A percentile compares a stretch with the other conserved stretches of the same genome.
Conservation (phyloP, 2,113 vertebrate genomes). For the Bettongia penicillata region DNA sequence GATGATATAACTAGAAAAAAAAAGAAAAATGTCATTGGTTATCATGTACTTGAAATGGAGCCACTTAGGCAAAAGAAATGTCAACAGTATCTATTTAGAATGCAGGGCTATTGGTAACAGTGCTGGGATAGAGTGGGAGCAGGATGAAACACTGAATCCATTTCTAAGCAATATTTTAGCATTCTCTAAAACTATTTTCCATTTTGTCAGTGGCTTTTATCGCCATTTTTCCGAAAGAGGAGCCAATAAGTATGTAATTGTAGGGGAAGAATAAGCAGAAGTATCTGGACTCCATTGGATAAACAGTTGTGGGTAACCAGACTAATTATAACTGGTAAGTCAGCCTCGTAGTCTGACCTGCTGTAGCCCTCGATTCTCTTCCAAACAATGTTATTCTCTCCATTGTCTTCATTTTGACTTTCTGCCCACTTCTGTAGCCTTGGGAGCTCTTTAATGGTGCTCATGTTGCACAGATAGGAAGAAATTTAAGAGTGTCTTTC, state of each 20-base stretch:
- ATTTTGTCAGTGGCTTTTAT: not conserved
- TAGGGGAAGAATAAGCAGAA: not conserved
- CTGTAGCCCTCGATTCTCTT: not conserved
- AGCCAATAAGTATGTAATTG: slow-evolving; percentile 25
- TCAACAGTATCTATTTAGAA: slow-evolving; percentile 53
- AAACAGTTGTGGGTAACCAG: not conserved
- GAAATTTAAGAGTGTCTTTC: not conserved
- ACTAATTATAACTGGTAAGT: not conserved
- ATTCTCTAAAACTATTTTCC: slow-evolving; percentile 14
- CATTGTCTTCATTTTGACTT: not conserved
- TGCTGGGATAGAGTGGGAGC: slow-evolving; percentile 43
- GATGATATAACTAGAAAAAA: slow-evolving; percentile 51
- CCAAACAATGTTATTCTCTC: not conserved
- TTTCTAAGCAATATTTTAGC: slow-evolving; percentile 56
- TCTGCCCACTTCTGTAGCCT: not conserved
- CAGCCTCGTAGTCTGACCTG: not conserved
- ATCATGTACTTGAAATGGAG: not conserved
- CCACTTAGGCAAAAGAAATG: slow-evolving; percentile 55
- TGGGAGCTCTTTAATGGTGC: not conserved
- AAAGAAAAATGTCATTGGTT: slow-evolving; percentile 34
- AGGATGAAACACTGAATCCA: slow-evolving; percentile 62
- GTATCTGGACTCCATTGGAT: slow-evolving; percentile 1
- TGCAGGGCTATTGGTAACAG: not conserved
- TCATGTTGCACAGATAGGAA: not conserved
- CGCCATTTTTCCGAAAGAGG: not conserved